phyloP scores from a whole-genome alignment of 1,140 invertebrate genomes.

The Colletes latitarsis region DNA sequence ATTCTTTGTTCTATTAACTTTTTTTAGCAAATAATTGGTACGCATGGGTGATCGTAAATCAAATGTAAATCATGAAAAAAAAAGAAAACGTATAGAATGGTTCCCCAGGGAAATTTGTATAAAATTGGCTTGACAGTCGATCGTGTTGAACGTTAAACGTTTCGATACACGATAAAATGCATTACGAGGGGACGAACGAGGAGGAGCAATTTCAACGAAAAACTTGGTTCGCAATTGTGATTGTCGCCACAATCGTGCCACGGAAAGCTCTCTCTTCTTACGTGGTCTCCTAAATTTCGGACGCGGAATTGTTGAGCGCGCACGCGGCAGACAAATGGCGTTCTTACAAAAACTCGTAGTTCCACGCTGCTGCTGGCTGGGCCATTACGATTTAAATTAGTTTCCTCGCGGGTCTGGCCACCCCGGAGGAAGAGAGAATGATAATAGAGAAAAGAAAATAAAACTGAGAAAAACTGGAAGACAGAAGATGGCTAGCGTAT shows the following conservation, averaged over 20 bases:
- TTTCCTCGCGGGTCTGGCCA: slow-evolving; percentile 30
- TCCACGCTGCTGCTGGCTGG: slow-evolving; percentile 31
- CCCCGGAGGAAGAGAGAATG: slow-evolving; percentile 5
- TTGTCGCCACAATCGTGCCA: slow-evolving; percentile 9
- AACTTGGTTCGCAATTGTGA: slow-evolving; percentile 19
- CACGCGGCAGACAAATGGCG: slow-evolving; percentile 56
- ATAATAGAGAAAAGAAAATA: slow-evolving; percentile 38
- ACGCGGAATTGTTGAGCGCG: slow-evolving; percentile 46
- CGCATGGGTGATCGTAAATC: no score
- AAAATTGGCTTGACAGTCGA: no score
- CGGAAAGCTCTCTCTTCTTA: slow-evolving; percentile 28
- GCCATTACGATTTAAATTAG: slow-evolving; percentile 66
- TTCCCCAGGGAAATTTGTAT: no score
- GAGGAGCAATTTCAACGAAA: neutral
- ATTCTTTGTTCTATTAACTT: no score
- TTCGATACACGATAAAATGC: neutral
- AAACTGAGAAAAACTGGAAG: slow-evolving; percentile 38
- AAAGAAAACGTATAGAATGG: no score
- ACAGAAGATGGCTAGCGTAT: slow-evolving; percentile 13
- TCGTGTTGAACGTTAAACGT: neutral
- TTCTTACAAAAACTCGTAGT: slow-evolving; percentile 53
- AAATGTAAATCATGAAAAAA: no score
- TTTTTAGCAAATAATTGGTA: no score
- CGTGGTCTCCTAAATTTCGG: slow-evolving; percentile 49
- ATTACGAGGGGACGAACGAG: neutral